Evolutionary conservation across 2,797 vertebrate species (phyloP).

Genomic region (Leptatherina wallacei): DNA sequence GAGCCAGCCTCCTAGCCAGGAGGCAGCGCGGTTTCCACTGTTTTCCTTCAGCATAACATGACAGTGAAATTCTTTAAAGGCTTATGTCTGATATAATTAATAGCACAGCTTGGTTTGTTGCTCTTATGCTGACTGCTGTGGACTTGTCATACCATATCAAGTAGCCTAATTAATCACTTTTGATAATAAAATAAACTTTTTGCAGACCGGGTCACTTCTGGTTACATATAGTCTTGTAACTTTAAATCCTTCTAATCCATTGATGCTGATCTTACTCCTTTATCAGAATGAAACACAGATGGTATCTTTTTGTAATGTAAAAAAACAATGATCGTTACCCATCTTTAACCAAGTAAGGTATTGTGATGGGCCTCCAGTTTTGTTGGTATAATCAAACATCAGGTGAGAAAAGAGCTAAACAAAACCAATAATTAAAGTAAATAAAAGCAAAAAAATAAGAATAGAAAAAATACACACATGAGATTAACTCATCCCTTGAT

Average conservation of each 20-base stretch:
- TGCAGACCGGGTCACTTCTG: too few relatives aligned
- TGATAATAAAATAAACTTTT: neutral
- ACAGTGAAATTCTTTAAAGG: neutral
- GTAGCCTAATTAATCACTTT: neutral
- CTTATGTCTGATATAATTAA: neutral
- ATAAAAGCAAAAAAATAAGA: neutral
- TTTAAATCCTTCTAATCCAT: neutral
- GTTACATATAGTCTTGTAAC: too few relatives aligned
- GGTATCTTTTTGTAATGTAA: neutral
- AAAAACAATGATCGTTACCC: neutral
- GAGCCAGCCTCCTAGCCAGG: conserved; percentile 27
- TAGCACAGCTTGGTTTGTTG: neutral
- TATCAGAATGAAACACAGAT: neutral
- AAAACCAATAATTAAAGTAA: neutral
- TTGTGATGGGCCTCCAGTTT: too few relatives aligned
- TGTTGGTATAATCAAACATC: neutral
- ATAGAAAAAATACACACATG: neutral
- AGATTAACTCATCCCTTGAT: neutral
- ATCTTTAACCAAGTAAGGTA: neutral
- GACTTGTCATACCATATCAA: neutral
- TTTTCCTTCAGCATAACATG: neutral
- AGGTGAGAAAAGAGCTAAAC: neutral
- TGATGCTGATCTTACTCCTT: neutral
- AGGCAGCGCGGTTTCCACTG: neutral
- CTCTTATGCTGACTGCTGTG: neutral